These are phyloP conservation scores for Acrobasis suavella DNA, from an alignment of 2,888 invertebrate species.

Conservation along the genomic window DNA sequence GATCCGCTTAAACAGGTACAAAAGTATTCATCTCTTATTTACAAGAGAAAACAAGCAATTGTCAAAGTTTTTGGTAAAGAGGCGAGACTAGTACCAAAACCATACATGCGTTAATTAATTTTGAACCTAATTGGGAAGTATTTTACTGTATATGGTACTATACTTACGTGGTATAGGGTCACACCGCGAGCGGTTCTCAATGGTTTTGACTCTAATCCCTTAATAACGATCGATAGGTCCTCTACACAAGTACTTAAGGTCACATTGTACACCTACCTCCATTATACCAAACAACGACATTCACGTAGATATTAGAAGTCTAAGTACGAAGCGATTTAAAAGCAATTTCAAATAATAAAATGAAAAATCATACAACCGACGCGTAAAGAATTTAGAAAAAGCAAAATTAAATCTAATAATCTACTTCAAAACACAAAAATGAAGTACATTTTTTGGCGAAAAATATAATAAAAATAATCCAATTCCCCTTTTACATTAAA, in stretches of 20 bases:
- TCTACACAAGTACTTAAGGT: constrained; percentile 30
- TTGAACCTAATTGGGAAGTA: not conserved
- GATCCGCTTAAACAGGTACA: constrained; percentile 73
- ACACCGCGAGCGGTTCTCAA: not conserved
- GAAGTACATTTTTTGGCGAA: constrained; percentile 43
- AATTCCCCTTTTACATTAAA: constrained; percentile 36
- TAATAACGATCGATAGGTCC: not conserved
- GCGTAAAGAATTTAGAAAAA: constrained; percentile 49
- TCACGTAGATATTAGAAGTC: constrained; percentile 35
- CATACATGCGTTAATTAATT: not conserved
- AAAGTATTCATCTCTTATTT: constrained; percentile 71
- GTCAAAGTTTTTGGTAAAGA: constrained; percentile 10
- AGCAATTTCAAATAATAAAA: constrained; percentile 47
- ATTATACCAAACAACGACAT: constrained; percentile 20
- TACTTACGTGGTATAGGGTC: no score
- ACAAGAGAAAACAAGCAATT: constrained; percentile 49
- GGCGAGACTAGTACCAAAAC: constrained; percentile 4
- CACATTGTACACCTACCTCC: constrained; percentile 29
- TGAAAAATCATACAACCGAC: constrained; percentile 40
- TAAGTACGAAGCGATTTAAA: constrained; percentile 70
- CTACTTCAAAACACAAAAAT: constrained; percentile 38
- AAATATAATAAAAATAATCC: constrained; percentile 35
- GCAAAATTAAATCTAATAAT: constrained; percentile 43
- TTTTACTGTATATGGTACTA: not conserved
- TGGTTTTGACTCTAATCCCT: constrained; percentile 20